These are phyloP conservation scores for Lasiommata megera DNA, from an alignment of 2,888 invertebrate genomes.

Conservation along the genomic window DNA sequence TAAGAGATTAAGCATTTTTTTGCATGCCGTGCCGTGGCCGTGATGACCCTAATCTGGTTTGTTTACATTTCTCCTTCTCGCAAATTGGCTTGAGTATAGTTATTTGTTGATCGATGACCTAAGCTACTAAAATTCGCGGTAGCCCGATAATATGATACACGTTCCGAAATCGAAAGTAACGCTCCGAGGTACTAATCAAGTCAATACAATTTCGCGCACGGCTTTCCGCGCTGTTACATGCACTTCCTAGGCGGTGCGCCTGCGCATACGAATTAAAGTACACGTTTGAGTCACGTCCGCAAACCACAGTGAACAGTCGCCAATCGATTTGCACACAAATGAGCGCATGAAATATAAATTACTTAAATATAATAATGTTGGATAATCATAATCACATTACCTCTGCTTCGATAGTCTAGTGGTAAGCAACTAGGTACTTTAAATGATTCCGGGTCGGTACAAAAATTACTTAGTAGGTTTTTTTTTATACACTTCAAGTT, in stretches of 20 bases:
- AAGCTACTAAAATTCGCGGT: slow-evolving; percentile 3
- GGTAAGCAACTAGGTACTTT: too few relatives aligned
- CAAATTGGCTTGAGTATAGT: too few relatives aligned
- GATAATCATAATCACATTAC: too few relatives aligned
- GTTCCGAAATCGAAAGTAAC: slow-evolving; percentile 24
- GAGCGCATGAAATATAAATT: not conserved
- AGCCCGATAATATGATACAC: not conserved
- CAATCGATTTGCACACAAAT: slow-evolving; percentile 18
- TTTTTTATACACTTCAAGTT: too few relatives aligned
- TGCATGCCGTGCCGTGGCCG: too few relatives aligned
- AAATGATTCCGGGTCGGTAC: too few relatives aligned
- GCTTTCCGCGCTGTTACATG: slow-evolving; percentile 48
- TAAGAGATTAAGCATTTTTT: too few relatives aligned
- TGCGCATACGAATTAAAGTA: slow-evolving; percentile 51
- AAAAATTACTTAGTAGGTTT: too few relatives aligned
- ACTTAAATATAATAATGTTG: not conserved
- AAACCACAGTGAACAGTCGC: not conserved
- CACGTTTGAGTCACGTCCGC: slow-evolving; percentile 58
- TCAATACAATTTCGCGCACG: slow-evolving; percentile 41
- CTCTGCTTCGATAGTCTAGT: too few relatives aligned
- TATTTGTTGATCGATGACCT: not conserved
- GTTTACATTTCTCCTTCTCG: too few relatives aligned
- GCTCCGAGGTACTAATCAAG: slow-evolving; percentile 15
- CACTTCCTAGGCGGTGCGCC: slow-evolving; percentile 66
- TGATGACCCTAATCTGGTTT: too few relatives aligned